Percentiles rank a stretch among this genome's conserved stretches.
Evolutionary conservation across 2,888 invertebrate species (phyloP).

Genomic region (Morpho helenor): DNA sequence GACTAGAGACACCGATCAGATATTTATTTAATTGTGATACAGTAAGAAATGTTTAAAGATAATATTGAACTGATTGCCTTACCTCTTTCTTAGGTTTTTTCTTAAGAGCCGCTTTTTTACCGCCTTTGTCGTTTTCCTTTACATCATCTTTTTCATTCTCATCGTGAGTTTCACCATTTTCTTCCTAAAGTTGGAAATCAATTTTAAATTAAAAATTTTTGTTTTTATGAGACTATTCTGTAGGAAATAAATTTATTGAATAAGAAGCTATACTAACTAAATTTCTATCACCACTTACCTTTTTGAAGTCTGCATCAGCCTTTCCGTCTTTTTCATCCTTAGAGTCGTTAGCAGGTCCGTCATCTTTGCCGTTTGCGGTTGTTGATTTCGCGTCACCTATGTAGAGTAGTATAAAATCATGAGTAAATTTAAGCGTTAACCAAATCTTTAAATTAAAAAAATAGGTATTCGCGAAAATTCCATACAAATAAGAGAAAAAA

Average conservation of each 20-base stretch:
- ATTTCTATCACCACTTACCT: constrained; percentile 39
- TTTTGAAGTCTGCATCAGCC: constrained; percentile 56
- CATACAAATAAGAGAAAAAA: too few relatives aligned
- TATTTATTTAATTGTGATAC: neutral
- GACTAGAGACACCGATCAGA: too few relatives aligned
- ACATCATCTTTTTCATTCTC: constrained; percentile 69
- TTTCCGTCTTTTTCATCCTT: constrained; percentile 63
- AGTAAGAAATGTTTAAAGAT: neutral
- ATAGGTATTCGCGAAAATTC: too few relatives aligned
- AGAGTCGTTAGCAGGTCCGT: constrained; percentile 53
- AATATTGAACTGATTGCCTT: constrained; percentile 22
- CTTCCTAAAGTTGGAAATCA: constrained; percentile 46
- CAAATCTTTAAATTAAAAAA: too few relatives aligned
- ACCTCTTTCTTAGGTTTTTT: constrained; percentile 77
- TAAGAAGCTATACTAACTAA: too few relatives aligned
- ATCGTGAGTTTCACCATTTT: constrained; percentile 72
- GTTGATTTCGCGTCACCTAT: constrained; percentile 65
- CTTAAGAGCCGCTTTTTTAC: constrained; percentile 62
- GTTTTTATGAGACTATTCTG: too few relatives aligned
- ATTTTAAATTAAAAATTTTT: neutral
- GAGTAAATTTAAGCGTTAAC: too few relatives aligned
- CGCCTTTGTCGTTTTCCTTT: constrained; percentile 63
- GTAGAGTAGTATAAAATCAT: neutral
- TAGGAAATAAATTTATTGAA: too few relatives aligned
- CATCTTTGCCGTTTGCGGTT: constrained; percentile 67